Conservation (phyloP, 1,140 invertebrate species). For the Neocloeon triangulifer region DNA sequence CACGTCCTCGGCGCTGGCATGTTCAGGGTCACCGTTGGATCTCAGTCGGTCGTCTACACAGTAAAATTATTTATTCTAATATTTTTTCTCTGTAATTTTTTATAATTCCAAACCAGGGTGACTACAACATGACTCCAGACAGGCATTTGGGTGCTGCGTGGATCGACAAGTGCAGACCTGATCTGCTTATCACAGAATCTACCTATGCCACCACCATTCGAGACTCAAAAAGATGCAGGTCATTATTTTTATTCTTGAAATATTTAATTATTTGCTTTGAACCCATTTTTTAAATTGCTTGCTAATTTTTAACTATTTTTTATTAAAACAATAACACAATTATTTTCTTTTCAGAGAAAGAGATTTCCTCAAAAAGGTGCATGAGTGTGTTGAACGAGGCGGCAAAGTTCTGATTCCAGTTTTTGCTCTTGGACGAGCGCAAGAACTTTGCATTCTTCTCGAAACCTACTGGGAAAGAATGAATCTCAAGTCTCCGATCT, state of each 20-base stretch:
- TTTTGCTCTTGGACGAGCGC: conserved; percentile 93
- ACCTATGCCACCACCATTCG: conserved; percentile 98
- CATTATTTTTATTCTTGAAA: too few relatives aligned
- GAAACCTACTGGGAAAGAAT: conserved; percentile 97
- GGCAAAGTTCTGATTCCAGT: conserved; percentile 97
- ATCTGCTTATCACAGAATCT: conserved; percentile 92
- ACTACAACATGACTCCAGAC: conserved; percentile 99
- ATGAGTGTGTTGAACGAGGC: conserved; percentile 70
- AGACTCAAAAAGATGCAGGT: conserved; percentile 83
- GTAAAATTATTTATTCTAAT: conserved; percentile 26
- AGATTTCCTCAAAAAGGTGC: conserved; percentile 96
- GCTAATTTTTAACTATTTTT: too few relatives aligned
- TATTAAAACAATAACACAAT: too few relatives aligned
- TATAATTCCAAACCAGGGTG: conserved; percentile 31
- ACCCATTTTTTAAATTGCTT: too few relatives aligned
- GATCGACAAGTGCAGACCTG: conserved; percentile 95
- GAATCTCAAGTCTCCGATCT: conserved; percentile 94
- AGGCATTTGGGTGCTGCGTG: conserved; percentile 94
- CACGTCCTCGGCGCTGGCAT: conserved; percentile 98
- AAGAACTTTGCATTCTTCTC: conserved; percentile 94
- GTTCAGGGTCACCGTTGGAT: conserved; percentile 91
- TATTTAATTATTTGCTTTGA: too few relatives aligned
- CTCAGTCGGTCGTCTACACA: conserved; percentile 95
- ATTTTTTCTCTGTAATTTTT: too few relatives aligned
- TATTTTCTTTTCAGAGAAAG: conserved; percentile 45